Base-by-base conservation (phyloP, 1,140 invertebrate species). In the Zaprionus nigranus region DNA sequence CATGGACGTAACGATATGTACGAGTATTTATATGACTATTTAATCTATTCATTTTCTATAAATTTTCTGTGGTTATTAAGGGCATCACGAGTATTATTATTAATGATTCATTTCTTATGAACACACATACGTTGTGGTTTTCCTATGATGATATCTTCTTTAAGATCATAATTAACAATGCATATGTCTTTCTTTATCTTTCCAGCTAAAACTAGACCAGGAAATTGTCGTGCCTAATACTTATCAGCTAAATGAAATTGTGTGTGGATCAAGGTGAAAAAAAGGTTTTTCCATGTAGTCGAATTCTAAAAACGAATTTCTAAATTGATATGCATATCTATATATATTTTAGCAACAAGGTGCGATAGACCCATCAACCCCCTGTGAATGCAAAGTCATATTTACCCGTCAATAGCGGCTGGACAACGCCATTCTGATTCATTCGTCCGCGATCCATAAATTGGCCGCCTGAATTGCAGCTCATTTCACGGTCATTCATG, bases 371-470 rank as follows among this genome's bases (percentile, higher is more conserved):
- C 11, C 46, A 22, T 22, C n/a, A 49, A n/a, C n/a, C 3, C 9
- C 46, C 7, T 11, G 9, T 34, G 30, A 11, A 30, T 30, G 7
- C 38, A 6, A 9, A 1, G 11, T 24, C 11, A 51, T 51, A 65
- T 81, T 91, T 94, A 96, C 96, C 96, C 81, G 96, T 97, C 56
- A 97, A 93, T 54, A 97, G 93, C 54, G 96, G 96, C 93, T 97
- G 96, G 53, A 97, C 96, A 72, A 97, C 95, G 63, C 96, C 96
- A 93, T 97, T 97, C 92, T 97, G 96, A 56, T 92, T 92, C 84
- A 91, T 92, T 11, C 90, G 85, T 56, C 90, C 91, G 60, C 91
- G 88, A 81, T 92, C 92, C 91, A 92, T 92, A 88, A 91, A 91
- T 78, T 92, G 91, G 26, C 91, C 91, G 64, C 76, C 82, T 43